Conservation (phyloP, 2,113 vertebrate species). For the Garra rufa region DNA sequence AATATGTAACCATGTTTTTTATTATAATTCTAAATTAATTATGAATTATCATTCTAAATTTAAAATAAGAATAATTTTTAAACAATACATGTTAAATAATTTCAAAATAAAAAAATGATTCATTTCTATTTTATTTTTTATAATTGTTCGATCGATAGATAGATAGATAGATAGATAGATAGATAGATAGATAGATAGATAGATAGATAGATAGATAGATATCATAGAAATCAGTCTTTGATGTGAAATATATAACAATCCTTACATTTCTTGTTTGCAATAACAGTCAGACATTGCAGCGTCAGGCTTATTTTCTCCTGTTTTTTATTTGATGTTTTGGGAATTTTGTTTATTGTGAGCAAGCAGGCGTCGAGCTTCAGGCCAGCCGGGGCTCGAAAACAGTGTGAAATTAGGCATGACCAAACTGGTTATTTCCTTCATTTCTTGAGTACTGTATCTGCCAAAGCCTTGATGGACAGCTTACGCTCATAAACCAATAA, state of each 20-base stretch:
- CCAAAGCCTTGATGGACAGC: constrained; percentile 4
- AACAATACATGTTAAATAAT: too few species aligned
- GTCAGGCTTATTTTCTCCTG: not conserved
- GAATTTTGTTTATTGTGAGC: not conserved
- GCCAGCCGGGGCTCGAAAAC: not conserved
- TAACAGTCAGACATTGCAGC: not conserved
- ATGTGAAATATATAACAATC: not conserved
- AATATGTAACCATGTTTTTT: too few species aligned
- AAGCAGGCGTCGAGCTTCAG: not conserved
- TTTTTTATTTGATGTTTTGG: not conserved
- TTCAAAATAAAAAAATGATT: too few species aligned
- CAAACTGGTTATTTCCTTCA: constrained; percentile 9
- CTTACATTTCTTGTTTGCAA: not conserved
- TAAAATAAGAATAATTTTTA: too few species aligned
- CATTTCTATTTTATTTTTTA: too few species aligned
- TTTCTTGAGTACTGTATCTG: constrained; percentile 27
- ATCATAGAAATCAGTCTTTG: too few species aligned
- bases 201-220: too few species aligned
- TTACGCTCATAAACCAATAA: constrained; percentile 22
- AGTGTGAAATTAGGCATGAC: constrained; percentile 13
- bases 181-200: too few species aligned
- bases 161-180: too few species aligned
- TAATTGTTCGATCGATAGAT: too few species aligned
- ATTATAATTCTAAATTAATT: too few species aligned
- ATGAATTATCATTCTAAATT: too few species aligned